Percentiles rank a stretch among this genome's conserved stretches.
These are phyloP conservation scores for Vesta saturnalis DNA, from an alignment of 2,888 invertebrate genomes.

Conservation along the genomic window DNA sequence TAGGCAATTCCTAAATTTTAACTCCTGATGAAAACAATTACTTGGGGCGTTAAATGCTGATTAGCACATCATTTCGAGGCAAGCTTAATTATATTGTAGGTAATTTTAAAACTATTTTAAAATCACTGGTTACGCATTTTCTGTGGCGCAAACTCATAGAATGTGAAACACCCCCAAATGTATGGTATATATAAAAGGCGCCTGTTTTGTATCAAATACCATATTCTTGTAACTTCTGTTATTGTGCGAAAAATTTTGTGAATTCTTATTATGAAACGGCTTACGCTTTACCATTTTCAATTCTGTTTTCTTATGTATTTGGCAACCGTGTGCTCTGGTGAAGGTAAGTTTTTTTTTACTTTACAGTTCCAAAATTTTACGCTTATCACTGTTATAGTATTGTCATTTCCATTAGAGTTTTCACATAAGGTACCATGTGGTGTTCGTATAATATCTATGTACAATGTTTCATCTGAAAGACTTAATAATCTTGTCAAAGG, in stretches of 20 bases:
- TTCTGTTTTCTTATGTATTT: constrained; percentile 20
- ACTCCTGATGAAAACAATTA: constrained; percentile 29
- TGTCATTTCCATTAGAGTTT: too few relatives aligned
- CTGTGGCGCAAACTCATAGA: constrained; percentile 23
- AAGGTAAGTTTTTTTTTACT: constrained; percentile 20
- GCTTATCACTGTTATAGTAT: too few relatives aligned
- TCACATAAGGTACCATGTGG: too few relatives aligned
- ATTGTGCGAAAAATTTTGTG: constrained; percentile 13
- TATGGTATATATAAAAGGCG: constrained; percentile 33
- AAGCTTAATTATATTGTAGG: constrained; percentile 14
- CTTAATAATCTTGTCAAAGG: too few relatives aligned
- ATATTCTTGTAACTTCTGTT: constrained; percentile 10
- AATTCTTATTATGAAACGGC: constrained; percentile 20
- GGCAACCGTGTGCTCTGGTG: constrained; percentile 17
- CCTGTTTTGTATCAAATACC: constrained; percentile 19
- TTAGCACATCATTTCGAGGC: constrained; percentile 22
- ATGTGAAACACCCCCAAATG: constrained; percentile 28
- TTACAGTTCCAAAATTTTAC: neutral
- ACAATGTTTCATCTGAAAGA: too few relatives aligned
- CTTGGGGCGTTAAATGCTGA: constrained; percentile 23
- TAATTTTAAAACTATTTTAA: constrained; percentile 25
- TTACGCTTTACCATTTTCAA: constrained; percentile 15
- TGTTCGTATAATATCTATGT: too few relatives aligned
- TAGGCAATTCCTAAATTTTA: constrained; percentile 8
- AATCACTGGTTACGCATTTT: constrained; percentile 23